Conservation (phyloP, 2,888 invertebrate genomes). For the Polyommatus icarus region DNA sequence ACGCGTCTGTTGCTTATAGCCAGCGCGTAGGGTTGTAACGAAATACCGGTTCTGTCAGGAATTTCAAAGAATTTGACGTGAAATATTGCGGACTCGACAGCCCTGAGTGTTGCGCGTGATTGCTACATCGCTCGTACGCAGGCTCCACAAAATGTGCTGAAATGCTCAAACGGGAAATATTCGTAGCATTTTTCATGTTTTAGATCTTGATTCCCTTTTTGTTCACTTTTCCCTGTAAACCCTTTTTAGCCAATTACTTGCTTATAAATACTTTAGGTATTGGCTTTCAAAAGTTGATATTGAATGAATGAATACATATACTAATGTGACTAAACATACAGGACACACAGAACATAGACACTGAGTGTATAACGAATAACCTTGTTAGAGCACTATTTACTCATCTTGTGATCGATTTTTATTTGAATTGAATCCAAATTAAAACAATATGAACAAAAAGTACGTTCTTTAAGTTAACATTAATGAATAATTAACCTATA, state of each 20-base stretch:
- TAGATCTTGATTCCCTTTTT: not conserved
- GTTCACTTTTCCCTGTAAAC: not conserved
- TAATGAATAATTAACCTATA: not conserved
- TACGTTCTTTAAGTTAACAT: not conserved
- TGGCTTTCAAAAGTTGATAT: not conserved
- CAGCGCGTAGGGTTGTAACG: not conserved
- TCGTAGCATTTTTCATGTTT: not conserved
- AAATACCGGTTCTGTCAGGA: not conserved
- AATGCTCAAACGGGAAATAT: not conserved
- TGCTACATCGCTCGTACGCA: not conserved
- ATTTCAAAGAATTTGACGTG: not conserved
- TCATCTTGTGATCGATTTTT: too few relatives aligned
- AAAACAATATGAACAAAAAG: not conserved
- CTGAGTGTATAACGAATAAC: too few relatives aligned
- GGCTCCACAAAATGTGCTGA: not conserved
- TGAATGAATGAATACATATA: too few relatives aligned
- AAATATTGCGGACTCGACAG: not conserved
- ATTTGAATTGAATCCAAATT: not conserved
- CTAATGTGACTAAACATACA: too few relatives aligned
- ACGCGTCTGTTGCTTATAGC: not conserved
- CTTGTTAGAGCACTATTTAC: too few relatives aligned
- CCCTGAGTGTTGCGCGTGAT: not conserved
- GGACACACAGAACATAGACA: too few relatives aligned
- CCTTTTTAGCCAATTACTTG: not conserved
- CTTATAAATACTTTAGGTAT: not conserved